Base-by-base conservation (phyloP, 2,888 invertebrate genomes). In the Nysson spinosus region DNA sequence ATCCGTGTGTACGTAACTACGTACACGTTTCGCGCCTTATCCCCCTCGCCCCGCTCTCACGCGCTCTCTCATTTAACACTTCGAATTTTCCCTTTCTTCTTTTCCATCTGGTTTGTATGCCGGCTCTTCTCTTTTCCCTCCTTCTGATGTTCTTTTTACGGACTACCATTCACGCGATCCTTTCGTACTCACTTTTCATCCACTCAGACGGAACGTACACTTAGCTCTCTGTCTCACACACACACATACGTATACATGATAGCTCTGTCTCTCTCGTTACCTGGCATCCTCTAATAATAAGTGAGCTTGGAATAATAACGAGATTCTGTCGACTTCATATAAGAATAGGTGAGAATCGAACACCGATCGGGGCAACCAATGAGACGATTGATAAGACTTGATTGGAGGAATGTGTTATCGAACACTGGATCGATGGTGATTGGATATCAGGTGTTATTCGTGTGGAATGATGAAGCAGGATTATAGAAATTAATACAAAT, bases 281-380 rank as follows among this genome's bases (percentile, higher is more conserved):
- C 46, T 34, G 35, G 42, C n/a, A 14, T 30, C 20, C n/a, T n/a
- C n/a, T n/a, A n/a, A n/a, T n/a, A n/a, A n/a, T n/a, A n/a, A n/a
- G n/a, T n/a, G n/a, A n/a, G n/a, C n/a, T n/a, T n/a, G n/a, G n/a
- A 62, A 49, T 34, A 37, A 14, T 22, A 40, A 61, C 42, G 34
- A 39, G 19, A 20, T 39, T 20, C 39, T 39, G 20, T 9, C 39
- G 49, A 62, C 35, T 44, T 37, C n/a, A n/a, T 47, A 47, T 20
- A 32, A 32, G 37, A 43, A 40, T 30, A 42, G 40, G 34, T 42
- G 40, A 40, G 19, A n/a, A n/a, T n/a, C n/a, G n/a, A n/a, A n/a
- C n/a, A n/a, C n/a, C n/a, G n/a, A n/a, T n/a, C n/a, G n/a, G n/a
- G n/a, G n/a, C n/a, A n/a, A n/a, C 2, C 2, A 24, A 24, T 24